These are phyloP conservation scores for Dexiosoma caninum DNA, from an alignment of 2,888 invertebrate genomes.

Conservation along the genomic window DNA sequence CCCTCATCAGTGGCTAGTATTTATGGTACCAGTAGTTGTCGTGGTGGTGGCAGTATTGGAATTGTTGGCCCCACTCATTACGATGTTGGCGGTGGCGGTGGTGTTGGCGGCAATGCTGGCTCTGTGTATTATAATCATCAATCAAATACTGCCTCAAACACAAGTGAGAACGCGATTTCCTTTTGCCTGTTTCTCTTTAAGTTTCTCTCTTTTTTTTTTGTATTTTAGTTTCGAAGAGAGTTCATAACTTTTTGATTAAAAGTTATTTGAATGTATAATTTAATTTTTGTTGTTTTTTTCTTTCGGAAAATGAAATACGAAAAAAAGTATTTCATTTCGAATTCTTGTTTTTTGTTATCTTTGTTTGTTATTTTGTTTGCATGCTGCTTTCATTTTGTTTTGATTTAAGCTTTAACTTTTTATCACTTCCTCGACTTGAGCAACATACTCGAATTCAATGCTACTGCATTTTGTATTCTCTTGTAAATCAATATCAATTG, in stretches of 20 bases:
- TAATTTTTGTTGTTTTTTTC: constrained; percentile 25
- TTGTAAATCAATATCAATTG: neutral
- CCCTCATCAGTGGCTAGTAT: constrained; percentile 67
- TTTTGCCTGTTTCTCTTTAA: constrained; percentile 63
- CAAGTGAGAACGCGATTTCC: constrained; percentile 74
- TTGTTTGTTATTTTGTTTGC: constrained; percentile 61
- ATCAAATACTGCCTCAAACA: constrained; percentile 63
- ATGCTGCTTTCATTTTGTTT: constrained; percentile 67
- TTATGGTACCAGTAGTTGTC: constrained; percentile 62
- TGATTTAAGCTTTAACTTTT: constrained; percentile 45
- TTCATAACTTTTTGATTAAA: constrained; percentile 29
- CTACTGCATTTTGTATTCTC: constrained; percentile 56
- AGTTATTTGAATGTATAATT: constrained; percentile 32
- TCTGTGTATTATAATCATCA: constrained; percentile 65
- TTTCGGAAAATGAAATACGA: neutral
- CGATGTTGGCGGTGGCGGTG: constrained; percentile 67
- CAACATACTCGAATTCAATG: neutral
- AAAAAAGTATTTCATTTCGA: neutral
- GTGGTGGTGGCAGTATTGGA: constrained; percentile 65
- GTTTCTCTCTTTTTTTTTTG: constrained; percentile 48
- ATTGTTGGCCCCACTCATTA: constrained; percentile 68
- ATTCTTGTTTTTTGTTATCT: constrained; percentile 36
- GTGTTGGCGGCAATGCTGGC: constrained; percentile 68
- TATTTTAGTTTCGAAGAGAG: constrained; percentile 25
- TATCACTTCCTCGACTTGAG: constrained; percentile 10